These are phyloP conservation scores for Pteruthius melanotis DNA, from an alignment of 2,113 vertebrate species.

Conservation along the genomic window DNA sequence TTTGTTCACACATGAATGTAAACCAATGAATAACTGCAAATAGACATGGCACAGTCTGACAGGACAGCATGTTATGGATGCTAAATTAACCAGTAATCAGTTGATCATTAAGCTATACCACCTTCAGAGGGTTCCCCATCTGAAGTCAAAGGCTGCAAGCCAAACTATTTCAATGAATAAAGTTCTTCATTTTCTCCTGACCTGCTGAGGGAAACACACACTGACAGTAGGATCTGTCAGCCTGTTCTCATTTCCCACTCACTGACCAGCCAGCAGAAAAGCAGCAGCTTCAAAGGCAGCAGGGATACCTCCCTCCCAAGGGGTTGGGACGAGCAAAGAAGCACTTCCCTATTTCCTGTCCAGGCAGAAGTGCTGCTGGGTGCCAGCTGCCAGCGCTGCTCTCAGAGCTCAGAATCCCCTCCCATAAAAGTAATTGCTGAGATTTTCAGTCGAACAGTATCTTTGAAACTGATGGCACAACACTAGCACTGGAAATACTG, in stretches of 20 bases:
- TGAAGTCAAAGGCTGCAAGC: not conserved
- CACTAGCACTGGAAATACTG: not conserved
- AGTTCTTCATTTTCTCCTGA: not conserved
- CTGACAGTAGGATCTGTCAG: not conserved
- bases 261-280: not conserved
- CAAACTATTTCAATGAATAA: not conserved
- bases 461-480: not conserved
- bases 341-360: fast-evolving
- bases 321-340: not conserved
- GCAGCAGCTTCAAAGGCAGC: not conserved
- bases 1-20: not conserved
- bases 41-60: not conserved
- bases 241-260: not conserved
- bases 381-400: not conserved
- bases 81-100: not conserved
- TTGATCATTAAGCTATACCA: not conserved
- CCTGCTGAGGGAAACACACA: not conserved
- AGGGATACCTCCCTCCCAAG: not conserved
- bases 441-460: not conserved
- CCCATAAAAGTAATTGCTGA: not conserved
- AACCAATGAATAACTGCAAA: not conserved
- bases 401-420: not conserved
- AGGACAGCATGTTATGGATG: fast-evolving
- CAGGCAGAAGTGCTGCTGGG: not conserved
- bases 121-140: not conserved